Evolutionary conservation across 2,113 vertebrate genomes (phyloP).

Genomic region (Ifrita kowaldi): DNA sequence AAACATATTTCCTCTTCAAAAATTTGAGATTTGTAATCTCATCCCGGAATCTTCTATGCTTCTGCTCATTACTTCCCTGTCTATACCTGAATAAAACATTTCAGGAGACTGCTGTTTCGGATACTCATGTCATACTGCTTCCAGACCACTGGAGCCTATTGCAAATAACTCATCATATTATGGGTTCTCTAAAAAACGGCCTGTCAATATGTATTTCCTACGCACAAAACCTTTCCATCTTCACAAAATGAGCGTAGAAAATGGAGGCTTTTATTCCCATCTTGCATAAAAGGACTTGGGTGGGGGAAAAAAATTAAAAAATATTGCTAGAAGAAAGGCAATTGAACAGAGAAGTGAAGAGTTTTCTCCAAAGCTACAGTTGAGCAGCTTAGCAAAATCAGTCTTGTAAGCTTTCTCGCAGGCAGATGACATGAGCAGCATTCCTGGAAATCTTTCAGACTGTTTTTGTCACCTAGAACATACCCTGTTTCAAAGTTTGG

Average conservation of each 20-base stretch:
- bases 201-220: background rate
- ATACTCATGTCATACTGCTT: background rate
- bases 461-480: background rate
- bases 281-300: background rate
- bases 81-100: background rate
- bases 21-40: background rate
- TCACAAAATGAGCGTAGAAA: background rate
- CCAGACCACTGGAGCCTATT: background rate
- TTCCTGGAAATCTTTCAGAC: background rate
- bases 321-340: background rate
- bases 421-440: rapidly evolving
- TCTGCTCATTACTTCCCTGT: background rate
- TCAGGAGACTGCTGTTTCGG: background rate
- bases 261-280: background rate
- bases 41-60: background rate
- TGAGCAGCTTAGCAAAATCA: background rate
- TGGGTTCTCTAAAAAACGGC: background rate
- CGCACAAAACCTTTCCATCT: background rate
- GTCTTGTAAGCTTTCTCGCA: background rate
- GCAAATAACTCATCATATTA: background rate
- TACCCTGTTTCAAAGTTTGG: background rate
- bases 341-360: background rate
- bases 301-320: background rate
- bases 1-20: background rate
- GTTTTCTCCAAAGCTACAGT: background rate